Percentiles rank a stretch among this genome's conserved stretches.
Evolutionary conservation across 2,797 vertebrate species (phyloP).

Genomic region (Austrolebias charrua): DNA sequence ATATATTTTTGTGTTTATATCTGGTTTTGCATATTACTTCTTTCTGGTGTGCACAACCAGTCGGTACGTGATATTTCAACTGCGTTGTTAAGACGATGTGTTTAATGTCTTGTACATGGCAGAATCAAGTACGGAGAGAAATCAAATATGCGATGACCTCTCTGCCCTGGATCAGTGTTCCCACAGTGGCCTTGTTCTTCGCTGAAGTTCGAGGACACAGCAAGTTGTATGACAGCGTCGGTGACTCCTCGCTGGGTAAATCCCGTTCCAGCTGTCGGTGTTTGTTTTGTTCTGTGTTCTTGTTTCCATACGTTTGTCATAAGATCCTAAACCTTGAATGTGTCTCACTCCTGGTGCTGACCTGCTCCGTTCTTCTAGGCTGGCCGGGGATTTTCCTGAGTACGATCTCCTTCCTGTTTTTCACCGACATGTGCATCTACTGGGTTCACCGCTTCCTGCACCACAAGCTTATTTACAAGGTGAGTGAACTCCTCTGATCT

Average conservation of each 20-base stretch:
- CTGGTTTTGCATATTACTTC: neutral
- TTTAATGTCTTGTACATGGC: neutral
- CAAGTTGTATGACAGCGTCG: slow-evolving; percentile 87
- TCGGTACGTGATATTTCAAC: too few relatives aligned
- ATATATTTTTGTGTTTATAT: neutral
- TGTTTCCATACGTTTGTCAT: too few relatives aligned
- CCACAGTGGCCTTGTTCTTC: slow-evolving; percentile 90
- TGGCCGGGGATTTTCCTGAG: slow-evolving; percentile 87
- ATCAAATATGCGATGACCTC: slow-evolving; percentile 85
- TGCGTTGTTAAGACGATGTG: too few relatives aligned
- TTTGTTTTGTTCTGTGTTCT: neutral
- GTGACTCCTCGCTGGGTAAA: slow-evolving; percentile 84
- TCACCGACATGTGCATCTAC: slow-evolving; percentile 98
- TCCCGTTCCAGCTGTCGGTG: neutral
- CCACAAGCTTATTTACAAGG: slow-evolving; percentile 93
- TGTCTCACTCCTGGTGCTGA: too few relatives aligned
- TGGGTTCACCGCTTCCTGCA: slow-evolving; percentile 97
- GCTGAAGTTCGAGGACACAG: slow-evolving; percentile 91
- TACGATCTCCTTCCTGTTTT: slow-evolving; percentile 92
- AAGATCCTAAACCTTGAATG: too few relatives aligned
- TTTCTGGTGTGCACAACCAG: too few relatives aligned
- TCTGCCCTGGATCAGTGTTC: slow-evolving; percentile 90
- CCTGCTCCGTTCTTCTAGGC: slow-evolving; percentile 71
- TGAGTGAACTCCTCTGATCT: slow-evolving; percentile 48
- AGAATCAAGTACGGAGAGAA: slow-evolving; percentile 93